Base-by-base conservation (phyloP, 2,888 invertebrate genomes). In the Drosophila prolongata region DNA sequence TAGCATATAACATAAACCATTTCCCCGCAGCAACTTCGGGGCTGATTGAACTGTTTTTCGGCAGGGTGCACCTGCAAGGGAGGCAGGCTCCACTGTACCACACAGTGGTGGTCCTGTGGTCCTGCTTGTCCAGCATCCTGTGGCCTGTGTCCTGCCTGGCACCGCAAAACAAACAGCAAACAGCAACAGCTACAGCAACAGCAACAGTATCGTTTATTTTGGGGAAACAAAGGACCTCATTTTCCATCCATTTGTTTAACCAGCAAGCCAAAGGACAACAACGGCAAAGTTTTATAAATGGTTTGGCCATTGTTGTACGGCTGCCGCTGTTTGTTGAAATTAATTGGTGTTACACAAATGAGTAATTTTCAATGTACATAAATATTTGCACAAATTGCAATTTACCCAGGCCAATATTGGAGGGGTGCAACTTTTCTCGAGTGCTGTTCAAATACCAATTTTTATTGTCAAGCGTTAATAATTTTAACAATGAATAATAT, bases 391-490 rank as follows among this genome's bases (percentile, higher is more conserved):
- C 88, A 88, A 89, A 80, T 81, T 90, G 89, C 85, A 90, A 90
- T 90, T 90, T 89, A 77, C 78, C 49, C 40, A 16, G 54, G 54
- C 53, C 53, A 43, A 43, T 35, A 43, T 46, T 8, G 30, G 30
- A 8, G 30, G 30, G 30, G 40, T 16, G 44, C 52, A 40, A 27
- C 64, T 58, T 76, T 30, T 30, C 30, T 85, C 76, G 78, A 90
- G 90, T 69, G 89, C 87, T 87, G 85, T 68, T 79, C 84, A 89
- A 89, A 87, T 75, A 84, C 76, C 66, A 80, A 79, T 85, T 85
- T 89, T 86, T 87, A 89, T 90, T 90, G 90, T 90, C 89, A 90
- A 90, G 89, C 90, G 90, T 90, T 90, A 89, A 90, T 90, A 90
- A 90, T 90, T 90, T 87, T 75, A 85, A 90, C 90, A 90, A 90